Base-by-base conservation (phyloP, 2,113 vertebrate species). In the Petrocephalus microphthalmus region DNA sequence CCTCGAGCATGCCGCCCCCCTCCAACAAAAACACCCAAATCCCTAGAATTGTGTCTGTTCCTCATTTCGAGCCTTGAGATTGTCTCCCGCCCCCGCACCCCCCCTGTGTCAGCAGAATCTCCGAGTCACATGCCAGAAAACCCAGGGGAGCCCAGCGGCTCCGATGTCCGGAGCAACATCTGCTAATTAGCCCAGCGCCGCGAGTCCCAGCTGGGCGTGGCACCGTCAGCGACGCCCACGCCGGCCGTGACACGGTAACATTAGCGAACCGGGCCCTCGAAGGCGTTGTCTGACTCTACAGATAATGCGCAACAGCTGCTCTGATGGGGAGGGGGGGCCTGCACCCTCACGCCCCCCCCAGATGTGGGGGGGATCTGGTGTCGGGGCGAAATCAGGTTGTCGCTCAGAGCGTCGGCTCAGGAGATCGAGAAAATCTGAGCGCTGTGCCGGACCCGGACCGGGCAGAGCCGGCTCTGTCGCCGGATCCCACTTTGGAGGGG, bases 271-370 rank as follows among this genome's bases (percentile, higher is more conserved):
- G 29, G 67, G 29, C 29, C 67, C 67, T 74, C 67, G 3, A 22
- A 74, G 67, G 67, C 67, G 67, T 5, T 33, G 29, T 37, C 67
- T 33, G 29, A 74, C 67, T 74, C 29, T 37, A 37, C 49, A 42
- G 20, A n/a, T 56, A 53, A 64, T 86, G 64, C 54, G 82, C 60
- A 89, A 78, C 88, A 89, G 88, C 88, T 89, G 88, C 5, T 52
- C 29, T 22, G 20, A 84, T 53, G 53, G 42, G 78, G 81, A 7
- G 57, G 22, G 45, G 11, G 71, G 33, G 19, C 0, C 2, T 51
- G 7, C 56, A 15, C 29, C 56, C 20, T 42, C 33, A 37, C 56
- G 8, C 42, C 60, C 25, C n/a, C 60, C 84, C 7, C 11, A 17
- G 49, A 17, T 29, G 64, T 51, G 8, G 37, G 10, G 56, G 60